Evolutionary conservation across 2,888 invertebrate genomes (phyloP), one percentile per base, ranked within the genome.

Genomic region (Iselma pallidipennis): DNA sequence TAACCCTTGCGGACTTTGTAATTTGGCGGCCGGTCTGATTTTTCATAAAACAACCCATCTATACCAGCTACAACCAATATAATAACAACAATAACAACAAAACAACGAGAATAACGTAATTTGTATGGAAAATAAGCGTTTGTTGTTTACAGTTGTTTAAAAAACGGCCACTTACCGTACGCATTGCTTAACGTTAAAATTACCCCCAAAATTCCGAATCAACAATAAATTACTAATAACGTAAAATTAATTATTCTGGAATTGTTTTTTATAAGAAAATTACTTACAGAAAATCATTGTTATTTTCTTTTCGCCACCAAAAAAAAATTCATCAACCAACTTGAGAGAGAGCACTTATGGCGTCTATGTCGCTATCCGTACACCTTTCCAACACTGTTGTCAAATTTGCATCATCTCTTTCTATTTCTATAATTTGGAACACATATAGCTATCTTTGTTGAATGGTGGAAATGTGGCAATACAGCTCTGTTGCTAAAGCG

Each of bases 261-360:
- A 25, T 25, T 25, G 5, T 25, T 25, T 4, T 25, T 25, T 25
- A 25, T 28, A 51, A 29, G 37, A 55, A 55, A 59, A 48, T 48
- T 68, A 71, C 74, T 76, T 71, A 76, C 76, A 72, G 69, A 61
- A 67, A 67, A 59, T 62, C 71, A 76, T 73, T 70, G 71, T 76
- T 73, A 19, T 9, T 19, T 19, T 19, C 19, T 19, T 2, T 16
- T 37, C 29, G 7, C 10, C 3, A 19, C 10, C 14, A 42, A 2
- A 42, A 42, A 33, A 33, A 42, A 42, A 42, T 42, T 9, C 19
- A 37, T 37, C 14, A 42, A 42, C 42, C 19, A 42, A 42, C 42
- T 42, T 42, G 42, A 19, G 61, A 65, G 42, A 19, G 61, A 65
- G 70, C 73, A 73, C 74, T 74, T 77, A 76, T 77, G 76, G 76